These are phyloP conservation scores for Sphaerophoria taeniata DNA, from an alignment of 2,888 invertebrate genomes.

Conservation along the genomic window DNA sequence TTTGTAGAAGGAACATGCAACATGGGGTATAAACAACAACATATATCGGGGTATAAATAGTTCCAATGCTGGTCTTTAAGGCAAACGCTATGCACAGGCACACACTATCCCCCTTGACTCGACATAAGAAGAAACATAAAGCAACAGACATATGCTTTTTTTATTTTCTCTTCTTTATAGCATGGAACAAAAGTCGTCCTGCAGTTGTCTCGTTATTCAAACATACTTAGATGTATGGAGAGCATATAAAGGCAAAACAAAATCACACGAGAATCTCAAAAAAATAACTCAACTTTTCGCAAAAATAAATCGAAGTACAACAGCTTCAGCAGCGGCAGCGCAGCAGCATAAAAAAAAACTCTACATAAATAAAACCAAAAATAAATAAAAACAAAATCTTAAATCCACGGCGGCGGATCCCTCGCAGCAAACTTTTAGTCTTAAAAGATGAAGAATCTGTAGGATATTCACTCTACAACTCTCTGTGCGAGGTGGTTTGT, in stretches of 20 bases:
- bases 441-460: slow-evolving; percentile 67
- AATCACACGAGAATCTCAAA: slow-evolving; percentile 46
- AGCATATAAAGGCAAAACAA: slow-evolving; percentile 45
- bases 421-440: slow-evolving; percentile 54
- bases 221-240: slow-evolving; percentile 67
- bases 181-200: slow-evolving; percentile 71
- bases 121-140: slow-evolving; percentile 45
- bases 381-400: slow-evolving; percentile 31
- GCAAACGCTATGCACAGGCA: slow-evolving; percentile 57
- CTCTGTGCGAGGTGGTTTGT: slow-evolving; percentile 61
- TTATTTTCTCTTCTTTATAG: slow-evolving; percentile 43
- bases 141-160: slow-evolving; percentile 28
- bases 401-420: slow-evolving; percentile 44
- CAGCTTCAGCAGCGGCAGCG: slow-evolving; percentile 27
- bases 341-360: slow-evolving; percentile 25
- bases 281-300: slow-evolving; percentile 68
- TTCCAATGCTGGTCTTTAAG: slow-evolving; percentile 61
- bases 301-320: slow-evolving; percentile 66
- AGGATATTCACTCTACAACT: slow-evolving; percentile 3
- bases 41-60: slow-evolving; percentile 63
- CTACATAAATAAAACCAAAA: slow-evolving; percentile 26
- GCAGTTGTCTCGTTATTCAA: slow-evolving; percentile 74
- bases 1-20: slow-evolving; percentile 7
- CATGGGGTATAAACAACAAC: slow-evolving; percentile 59
- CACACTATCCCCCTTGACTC: slow-evolving; percentile 35